These are phyloP conservation scores for Drosophila nikananu DNA, from an alignment of 1,140 invertebrate genomes.

Conservation along the genomic window DNA sequence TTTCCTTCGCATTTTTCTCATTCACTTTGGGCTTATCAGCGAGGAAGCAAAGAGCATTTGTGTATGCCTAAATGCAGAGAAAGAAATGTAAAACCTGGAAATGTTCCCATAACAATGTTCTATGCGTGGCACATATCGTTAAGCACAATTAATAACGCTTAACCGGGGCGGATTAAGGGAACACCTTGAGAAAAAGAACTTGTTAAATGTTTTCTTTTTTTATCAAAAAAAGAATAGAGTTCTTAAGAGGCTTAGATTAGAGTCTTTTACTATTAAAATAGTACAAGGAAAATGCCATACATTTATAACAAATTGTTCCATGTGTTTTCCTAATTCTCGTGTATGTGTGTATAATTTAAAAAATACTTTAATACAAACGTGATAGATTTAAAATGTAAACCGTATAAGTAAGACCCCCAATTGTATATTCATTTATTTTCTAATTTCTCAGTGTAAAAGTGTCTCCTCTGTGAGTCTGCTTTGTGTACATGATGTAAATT, in stretches of 20 bases:
- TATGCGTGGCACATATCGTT: neutral
- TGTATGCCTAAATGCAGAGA: constrained; percentile 15
- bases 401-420: no score
- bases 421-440: neutral
- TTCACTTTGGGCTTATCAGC: constrained; percentile 65
- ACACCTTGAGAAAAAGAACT: neutral
- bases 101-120: neutral
- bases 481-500: constrained; percentile 76
- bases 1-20: constrained; percentile 39
- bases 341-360: no score
- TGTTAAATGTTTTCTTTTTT: no score
- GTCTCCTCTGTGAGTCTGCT: constrained; percentile 25
- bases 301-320: no score
- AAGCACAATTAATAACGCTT: constrained; percentile 9
- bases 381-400: no score
- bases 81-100: neutral
- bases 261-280: no score
- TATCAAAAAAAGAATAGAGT: neutral
- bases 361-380: no score
- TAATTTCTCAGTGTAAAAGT: neutral
- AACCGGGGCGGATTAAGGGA: no score
- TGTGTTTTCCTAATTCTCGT: no score
- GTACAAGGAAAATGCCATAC: no score
- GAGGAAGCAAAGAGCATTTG: constrained; percentile 42
- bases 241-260: no score